Evolutionary conservation across 2,888 invertebrate genomes (phyloP), one percentile per base, ranked within the genome.

Genomic region (Cheilosia urbana): DNA sequence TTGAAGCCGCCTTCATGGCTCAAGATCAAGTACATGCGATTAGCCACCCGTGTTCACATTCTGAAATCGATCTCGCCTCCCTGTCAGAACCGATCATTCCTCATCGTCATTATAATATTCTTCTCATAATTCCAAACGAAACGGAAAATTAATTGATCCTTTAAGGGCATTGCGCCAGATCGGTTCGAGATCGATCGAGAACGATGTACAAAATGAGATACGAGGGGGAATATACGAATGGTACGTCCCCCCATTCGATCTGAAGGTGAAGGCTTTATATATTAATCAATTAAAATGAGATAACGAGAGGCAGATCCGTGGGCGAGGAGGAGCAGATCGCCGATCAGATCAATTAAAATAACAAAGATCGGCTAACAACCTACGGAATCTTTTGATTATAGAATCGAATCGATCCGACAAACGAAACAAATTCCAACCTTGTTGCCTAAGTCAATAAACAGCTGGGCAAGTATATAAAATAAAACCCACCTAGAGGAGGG

Each of bases 11-110:
- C 49, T 40, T 71, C 58, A 24, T 71, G 19, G 66, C 55, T 19
- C 49, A 66, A 79, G 84, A 84, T 84, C 79, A 69, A 80, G 75
- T 80, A 76, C 65, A 62, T 17, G 47, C 75, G 84, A 84, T 84
- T 80, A 84, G 84, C 84, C 84, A 75, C 84, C 84, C 84, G 84
- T 84, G 84, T 75, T 84, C 69, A 34, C 37, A 65, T 69, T 72
- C 45, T 65, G 65, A 77, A 76, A 71, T 13, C 30, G 77, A 71
- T 82, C 65, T 47, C 57, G 45, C 21, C 55, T 68, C 27, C 45
- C 57, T 42, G 30, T 19, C 40, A 37, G 42, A 42, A 21, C 30
- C 51, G 40, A 27, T 27, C 62, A 84, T 84, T 84, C 53, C 69
- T 84, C 80, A 80, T 69, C 79, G 57, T 69, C 77, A 83, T 58